Conservation (phyloP, 35 echinoderm and acorn worm species). For the Heliocidaris tuberculata region DNA sequence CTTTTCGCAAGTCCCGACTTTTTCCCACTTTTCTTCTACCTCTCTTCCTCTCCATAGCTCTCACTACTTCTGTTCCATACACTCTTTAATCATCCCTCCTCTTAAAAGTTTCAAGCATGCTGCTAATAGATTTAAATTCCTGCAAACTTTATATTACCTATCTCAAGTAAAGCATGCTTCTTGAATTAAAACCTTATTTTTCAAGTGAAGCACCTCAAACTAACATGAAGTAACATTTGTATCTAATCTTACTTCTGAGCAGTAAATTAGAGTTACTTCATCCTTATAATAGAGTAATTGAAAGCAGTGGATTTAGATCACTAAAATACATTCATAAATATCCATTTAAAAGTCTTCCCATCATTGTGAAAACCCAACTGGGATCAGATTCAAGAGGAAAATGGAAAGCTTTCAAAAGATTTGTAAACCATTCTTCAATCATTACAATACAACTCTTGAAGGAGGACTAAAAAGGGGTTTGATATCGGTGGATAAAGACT, state of each 20-base stretch:
- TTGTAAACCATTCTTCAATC: not conserved
- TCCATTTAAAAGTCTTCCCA: not conserved
- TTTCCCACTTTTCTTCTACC: too few species aligned
- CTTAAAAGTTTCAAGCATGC: too few species aligned
- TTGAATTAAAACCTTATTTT: not conserved
- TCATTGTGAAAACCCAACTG: not conserved
- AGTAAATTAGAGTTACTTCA: not conserved
- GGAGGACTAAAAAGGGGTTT: not conserved
- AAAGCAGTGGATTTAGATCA: not conserved
- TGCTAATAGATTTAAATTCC: too few species aligned
- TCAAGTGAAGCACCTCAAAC: not conserved
- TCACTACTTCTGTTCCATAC: too few species aligned
- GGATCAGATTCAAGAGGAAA: not conserved
- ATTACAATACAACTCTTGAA: not conserved
- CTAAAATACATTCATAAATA: not conserved
- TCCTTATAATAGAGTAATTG: not conserved
- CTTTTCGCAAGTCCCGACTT: too few species aligned
- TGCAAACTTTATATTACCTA: too few species aligned
- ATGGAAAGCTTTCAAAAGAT: not conserved
- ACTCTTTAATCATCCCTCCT: too few species aligned
- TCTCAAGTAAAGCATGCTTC: not conserved
- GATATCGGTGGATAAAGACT: not conserved
- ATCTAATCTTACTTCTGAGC: not conserved
- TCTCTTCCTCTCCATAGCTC: too few species aligned
- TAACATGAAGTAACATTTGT: not conserved